These are phyloP conservation scores for Lasioglossum villosulum DNA, from an alignment of 2,888 invertebrate genomes.

Conservation along the genomic window DNA sequence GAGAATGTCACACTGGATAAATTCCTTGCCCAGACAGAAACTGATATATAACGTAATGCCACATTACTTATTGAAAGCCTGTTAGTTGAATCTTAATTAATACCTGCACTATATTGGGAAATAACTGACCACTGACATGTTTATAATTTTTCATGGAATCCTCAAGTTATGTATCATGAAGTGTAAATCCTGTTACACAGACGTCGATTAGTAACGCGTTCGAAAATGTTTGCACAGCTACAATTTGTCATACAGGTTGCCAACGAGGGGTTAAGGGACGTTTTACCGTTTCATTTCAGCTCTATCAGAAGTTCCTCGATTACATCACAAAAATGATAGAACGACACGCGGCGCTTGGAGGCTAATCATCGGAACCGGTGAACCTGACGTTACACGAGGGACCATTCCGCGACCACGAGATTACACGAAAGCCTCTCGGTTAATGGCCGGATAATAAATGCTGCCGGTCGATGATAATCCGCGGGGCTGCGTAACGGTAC, in stretches of 20 bases:
- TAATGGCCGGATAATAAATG: conserved; percentile 63
- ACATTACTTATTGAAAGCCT: too few species aligned
- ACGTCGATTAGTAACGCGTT: too few species aligned
- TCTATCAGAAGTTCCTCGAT: neutral
- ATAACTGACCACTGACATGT: too few species aligned
- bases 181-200: too few species aligned
- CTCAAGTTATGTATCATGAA: too few species aligned
- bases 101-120: neutral
- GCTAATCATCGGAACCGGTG: conserved; percentile 48
- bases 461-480: conserved; percentile 57
- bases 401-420: conserved; percentile 8
- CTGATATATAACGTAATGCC: too few species aligned
- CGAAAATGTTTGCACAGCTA: too few species aligned
- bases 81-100: neutral
- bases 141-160: too few species aligned
- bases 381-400: conserved; percentile 5
- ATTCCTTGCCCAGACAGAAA: neutral
- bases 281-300: neutral
- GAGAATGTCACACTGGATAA: neutral
- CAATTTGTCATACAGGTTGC: too few species aligned
- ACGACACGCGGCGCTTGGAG: neutral
- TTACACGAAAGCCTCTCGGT: conserved; percentile 29
- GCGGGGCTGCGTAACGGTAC: conserved; percentile 61
- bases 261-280: neutral
- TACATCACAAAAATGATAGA: neutral